phyloP scores from a whole-genome alignment of 2,113 vertebrate species.

The Anguilla rostrata region DNA sequence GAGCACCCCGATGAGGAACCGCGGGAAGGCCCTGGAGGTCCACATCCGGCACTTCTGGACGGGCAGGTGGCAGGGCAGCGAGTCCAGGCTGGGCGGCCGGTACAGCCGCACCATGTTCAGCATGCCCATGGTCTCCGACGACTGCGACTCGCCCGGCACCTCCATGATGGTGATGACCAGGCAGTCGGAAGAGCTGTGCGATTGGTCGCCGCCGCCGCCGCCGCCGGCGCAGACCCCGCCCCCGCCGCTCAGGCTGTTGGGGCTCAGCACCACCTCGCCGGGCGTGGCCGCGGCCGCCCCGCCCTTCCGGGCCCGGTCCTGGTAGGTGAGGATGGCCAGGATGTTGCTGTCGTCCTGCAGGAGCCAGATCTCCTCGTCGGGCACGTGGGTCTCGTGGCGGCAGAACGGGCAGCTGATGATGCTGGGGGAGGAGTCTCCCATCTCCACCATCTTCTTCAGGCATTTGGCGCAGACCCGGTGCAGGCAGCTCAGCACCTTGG shows the following conservation, averaged over 20 bases:
- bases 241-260: constrained; percentile 62
- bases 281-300: constrained; percentile 44
- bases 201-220: no score
- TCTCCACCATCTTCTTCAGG: constrained; percentile 76
- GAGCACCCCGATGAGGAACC: constrained; percentile 78
- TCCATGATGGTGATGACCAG: constrained; percentile 87
- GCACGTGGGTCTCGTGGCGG: constrained; percentile 75
- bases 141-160: constrained; percentile 69
- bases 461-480: constrained; percentile 81
- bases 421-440: constrained; percentile 62
- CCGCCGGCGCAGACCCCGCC: constrained; percentile 33
- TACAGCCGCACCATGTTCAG: constrained; percentile 78
- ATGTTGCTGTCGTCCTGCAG: constrained; percentile 77
- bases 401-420: constrained; percentile 84
- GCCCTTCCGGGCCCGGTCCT: constrained; percentile 53
- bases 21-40: constrained; percentile 68
- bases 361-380: constrained; percentile 70
- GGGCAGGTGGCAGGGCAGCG: constrained; percentile 68
- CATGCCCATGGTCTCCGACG: constrained; percentile 70
- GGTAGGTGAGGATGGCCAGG: constrained; percentile 68
- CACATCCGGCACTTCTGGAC: constrained; percentile 71
- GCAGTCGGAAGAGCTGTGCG: constrained; percentile 73
- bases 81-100: constrained; percentile 68
- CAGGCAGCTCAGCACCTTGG: constrained; percentile 77
- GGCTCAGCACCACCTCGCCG: constrained; percentile 76